Conservation (phyloP, 2,888 invertebrate species). For the Norana najaformis region DNA sequence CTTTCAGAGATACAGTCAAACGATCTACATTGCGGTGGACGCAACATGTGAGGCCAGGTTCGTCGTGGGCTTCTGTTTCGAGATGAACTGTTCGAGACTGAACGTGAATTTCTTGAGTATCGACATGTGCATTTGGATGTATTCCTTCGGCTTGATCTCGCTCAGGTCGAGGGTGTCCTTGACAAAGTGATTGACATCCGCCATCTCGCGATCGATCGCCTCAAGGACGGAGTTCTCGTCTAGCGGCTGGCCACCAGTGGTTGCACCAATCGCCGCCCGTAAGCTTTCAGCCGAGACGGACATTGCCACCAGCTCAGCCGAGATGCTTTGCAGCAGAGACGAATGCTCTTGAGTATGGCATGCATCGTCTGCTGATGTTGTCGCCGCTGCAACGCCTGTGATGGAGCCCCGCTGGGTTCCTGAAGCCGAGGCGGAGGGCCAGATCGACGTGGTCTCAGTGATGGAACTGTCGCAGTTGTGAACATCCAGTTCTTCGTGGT, state of each 20-base stretch:
- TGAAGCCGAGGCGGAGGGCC: neutral
- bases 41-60: neutral
- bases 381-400: neutral
- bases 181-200: neutral
- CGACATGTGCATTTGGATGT: neutral
- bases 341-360: neutral
- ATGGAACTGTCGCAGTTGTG: constrained; percentile 21
- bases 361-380: neutral
- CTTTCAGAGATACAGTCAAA: neutral
- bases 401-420: neutral
- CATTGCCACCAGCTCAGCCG: neutral
- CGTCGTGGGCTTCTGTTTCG: neutral
- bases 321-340: neutral
- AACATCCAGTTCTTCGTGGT: neutral
- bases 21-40: no score
- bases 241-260: neutral
- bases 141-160: neutral
- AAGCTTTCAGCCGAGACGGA: neutral
- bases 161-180: neutral
- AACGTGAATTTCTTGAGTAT: neutral
- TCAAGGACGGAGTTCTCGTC: constrained; percentile 23
- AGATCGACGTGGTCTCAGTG: neutral
- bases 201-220: constrained; percentile 21
- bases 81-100: neutral
- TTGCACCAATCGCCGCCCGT: constrained; percentile 15